Evolutionary conservation across 2,113 vertebrate species (phyloP).

Genomic region (Cyanoramphus novaezelandiae): DNA sequence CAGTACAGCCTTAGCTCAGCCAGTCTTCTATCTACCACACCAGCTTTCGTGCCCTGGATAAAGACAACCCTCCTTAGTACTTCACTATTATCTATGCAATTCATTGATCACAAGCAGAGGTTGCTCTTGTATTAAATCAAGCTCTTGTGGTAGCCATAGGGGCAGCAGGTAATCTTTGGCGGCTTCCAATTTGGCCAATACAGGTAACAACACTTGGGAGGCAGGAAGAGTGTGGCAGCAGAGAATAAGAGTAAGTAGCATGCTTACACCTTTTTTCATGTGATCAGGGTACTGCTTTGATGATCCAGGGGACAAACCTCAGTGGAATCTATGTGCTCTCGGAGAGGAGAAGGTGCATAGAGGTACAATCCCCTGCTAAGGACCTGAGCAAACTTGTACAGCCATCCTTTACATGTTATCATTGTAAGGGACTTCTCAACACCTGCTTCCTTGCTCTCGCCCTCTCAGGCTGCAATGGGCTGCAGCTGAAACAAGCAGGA

Average conservation of each 20-base stretch:
- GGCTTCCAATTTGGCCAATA: background rate
- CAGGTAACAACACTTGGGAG: background rate
- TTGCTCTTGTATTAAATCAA: background rate
- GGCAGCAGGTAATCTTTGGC: background rate
- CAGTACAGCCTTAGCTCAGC: background rate
- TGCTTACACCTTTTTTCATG: rapidly evolving
- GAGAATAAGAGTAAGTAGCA: background rate
- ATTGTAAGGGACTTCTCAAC: background rate
- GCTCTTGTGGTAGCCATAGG: background rate
- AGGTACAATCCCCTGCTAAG: background rate
- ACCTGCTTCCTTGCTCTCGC: background rate
- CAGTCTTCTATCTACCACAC: background rate
- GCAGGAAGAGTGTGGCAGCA: background rate
- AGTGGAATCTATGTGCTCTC: rapidly evolving
- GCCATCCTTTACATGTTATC: background rate
- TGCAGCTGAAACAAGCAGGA: background rate
- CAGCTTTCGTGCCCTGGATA: background rate
- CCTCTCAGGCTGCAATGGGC: background rate
- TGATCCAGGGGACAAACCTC: background rate
- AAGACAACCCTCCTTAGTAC: background rate
- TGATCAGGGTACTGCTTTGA: background rate
- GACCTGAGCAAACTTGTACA: background rate
- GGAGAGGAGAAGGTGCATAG: background rate
- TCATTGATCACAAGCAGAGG: background rate
- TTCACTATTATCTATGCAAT: background rate